A percentile compares a stretch with the other conserved stretches of the same genome.
These are phyloP conservation scores for Spialia ferax DNA, from an alignment of 2,888 invertebrate species.

Conservation along the genomic window DNA sequence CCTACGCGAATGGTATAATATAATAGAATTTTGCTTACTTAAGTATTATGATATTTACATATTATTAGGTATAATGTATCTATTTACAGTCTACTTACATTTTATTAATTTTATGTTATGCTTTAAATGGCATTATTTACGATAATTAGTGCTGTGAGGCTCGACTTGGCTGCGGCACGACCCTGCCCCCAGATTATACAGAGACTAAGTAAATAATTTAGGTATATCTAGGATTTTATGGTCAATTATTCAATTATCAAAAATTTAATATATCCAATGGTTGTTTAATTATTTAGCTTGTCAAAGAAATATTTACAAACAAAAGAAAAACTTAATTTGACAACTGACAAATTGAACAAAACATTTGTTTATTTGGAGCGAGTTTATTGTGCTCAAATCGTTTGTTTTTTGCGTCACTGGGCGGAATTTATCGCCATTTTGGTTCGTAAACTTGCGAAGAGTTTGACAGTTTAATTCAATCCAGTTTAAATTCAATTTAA, in stretches of 20 bases:
- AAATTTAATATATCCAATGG: slow-evolving; percentile 1
- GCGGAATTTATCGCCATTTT: slow-evolving; percentile 49
- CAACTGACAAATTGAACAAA: slow-evolving; percentile 55
- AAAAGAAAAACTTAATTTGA: slow-evolving; percentile 51
- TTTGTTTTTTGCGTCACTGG: slow-evolving; percentile 45
- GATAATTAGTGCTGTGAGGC: too few species aligned
- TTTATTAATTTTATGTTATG: not conserved
- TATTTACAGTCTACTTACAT: not conserved
- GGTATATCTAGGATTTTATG: not conserved
- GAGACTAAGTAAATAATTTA: too few species aligned
- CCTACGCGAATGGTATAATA: not conserved
- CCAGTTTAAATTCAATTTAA: slow-evolving; percentile 45
- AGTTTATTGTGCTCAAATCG: slow-evolving; percentile 45
- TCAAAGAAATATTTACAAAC: slow-evolving; percentile 45
- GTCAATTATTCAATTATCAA: slow-evolving; percentile 32
- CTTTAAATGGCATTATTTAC: not conserved
- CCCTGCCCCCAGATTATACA: too few species aligned
- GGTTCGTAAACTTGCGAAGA: slow-evolving; percentile 43
- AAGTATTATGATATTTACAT: not conserved
- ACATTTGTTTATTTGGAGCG: slow-evolving; percentile 48
- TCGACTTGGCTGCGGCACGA: too few species aligned
- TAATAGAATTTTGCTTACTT: not conserved
- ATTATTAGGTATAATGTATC: not conserved
- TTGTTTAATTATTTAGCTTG: slow-evolving; percentile 28
- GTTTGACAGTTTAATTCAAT: slow-evolving; percentile 46